These are phyloP conservation scores for Stichodactyla mertensii DNA, from an alignment of 64 coral and sea anemone genomes.

Conservation along the genomic window DNA sequence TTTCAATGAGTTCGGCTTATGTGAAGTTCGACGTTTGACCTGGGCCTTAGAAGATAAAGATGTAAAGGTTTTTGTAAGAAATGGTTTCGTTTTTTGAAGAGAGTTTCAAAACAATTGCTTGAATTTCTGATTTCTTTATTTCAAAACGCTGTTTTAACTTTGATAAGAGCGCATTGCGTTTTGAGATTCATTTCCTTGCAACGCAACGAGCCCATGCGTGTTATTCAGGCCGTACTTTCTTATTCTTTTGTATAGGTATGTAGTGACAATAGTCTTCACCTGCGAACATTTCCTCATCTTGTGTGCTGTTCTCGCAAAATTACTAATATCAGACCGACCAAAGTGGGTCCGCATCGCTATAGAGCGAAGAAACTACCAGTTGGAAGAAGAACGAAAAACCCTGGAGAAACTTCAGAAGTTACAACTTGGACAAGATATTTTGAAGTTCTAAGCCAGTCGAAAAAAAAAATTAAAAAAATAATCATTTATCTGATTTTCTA, in stretches of 20 bases:
- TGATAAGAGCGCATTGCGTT: too few relatives aligned
- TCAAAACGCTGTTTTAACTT: too few relatives aligned
- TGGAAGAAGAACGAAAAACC: conserved; percentile 33
- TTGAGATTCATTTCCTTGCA: too few relatives aligned
- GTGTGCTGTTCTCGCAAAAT: conserved; percentile 66
- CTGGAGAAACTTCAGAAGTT: conserved; percentile 24
- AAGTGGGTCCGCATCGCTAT: conserved; percentile 93
- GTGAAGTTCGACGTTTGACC: too few relatives aligned
- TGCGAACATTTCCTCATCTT: conserved; percentile 93
- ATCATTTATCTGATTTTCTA: too few relatives aligned
- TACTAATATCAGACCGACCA: conserved; percentile 62
- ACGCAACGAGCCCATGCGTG: too few relatives aligned
- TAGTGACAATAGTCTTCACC: conserved; percentile 79
- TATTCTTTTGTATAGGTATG: conserved; percentile 54
- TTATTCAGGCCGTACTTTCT: neutral
- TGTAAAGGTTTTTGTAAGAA: too few relatives aligned
- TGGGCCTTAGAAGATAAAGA: too few relatives aligned
- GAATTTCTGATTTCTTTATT: too few relatives aligned
- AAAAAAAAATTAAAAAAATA: neutral
- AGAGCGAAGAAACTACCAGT: conserved; percentile 78
- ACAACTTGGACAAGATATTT: conserved; percentile 1
- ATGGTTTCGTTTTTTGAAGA: too few relatives aligned
- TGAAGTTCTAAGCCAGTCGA: neutral
- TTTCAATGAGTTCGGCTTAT: too few relatives aligned
- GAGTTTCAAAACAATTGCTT: too few relatives aligned